Conservation (phyloP, 2,888 invertebrate species). For the Xestia rhomboidea region DNA sequence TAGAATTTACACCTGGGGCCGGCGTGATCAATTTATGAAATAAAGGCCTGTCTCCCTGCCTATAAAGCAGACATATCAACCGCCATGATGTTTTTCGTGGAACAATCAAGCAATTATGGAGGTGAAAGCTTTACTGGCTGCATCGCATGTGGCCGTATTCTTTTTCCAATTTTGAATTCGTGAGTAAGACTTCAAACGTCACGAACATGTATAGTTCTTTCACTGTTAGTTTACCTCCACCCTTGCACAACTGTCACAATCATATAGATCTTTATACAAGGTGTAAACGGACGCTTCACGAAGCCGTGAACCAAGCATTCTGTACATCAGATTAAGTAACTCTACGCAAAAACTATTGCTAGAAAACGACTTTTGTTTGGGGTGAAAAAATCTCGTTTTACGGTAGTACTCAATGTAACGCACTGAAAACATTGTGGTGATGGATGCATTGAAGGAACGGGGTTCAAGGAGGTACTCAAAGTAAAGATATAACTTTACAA, state of each 20-base stretch:
- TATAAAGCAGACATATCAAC: constrained; percentile 2
- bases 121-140: constrained; percentile 12
- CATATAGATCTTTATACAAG: no score
- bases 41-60: constrained; percentile 22
- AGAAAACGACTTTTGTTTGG: no score
- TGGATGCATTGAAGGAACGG: no score
- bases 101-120: constrained; percentile 18
- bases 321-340: no score
- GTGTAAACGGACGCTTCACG: no score
- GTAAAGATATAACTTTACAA: no score
- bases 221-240: neutral
- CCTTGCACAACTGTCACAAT: neutral
- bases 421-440: no score
- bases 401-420: no score
- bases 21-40: constrained; percentile 32
- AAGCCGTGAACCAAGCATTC: no score
- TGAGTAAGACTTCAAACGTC: constrained; percentile 22
- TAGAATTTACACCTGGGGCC: constrained; percentile 54
- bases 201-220: neutral
- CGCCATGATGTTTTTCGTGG: constrained; percentile 17
- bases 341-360: no score
- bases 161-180: neutral
- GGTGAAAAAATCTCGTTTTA: no score
- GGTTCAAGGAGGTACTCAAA: no score
- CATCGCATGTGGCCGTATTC: neutral